Evolutionary conservation across 1,140 invertebrate species (phyloP).

Genomic region (Mya arenaria): DNA sequence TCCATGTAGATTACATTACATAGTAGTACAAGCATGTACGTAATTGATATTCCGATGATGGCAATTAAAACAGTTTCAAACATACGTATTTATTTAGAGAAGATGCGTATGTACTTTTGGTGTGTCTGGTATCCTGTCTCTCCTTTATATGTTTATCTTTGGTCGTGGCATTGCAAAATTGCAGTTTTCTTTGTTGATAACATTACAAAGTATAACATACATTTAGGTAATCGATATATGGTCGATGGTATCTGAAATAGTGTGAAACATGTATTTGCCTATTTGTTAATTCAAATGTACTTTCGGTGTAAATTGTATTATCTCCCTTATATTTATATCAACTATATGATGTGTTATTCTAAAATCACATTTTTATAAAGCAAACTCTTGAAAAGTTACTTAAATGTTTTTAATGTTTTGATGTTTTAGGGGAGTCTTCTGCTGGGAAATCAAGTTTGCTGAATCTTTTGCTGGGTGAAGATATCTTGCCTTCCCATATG

Average conservation of each 20-base stretch:
- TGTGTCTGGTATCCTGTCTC: too few species aligned
- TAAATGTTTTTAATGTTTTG: neutral
- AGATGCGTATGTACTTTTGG: too few species aligned
- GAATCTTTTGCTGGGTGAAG: conserved; percentile 41
- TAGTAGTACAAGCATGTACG: too few species aligned
- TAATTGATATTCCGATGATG: too few species aligned
- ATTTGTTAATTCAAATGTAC: neutral
- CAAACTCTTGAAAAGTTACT: neutral
- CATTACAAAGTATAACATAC: too few species aligned
- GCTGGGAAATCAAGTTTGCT: conserved; percentile 52
- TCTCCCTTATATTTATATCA: neutral
- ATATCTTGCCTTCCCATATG: conserved; percentile 44
- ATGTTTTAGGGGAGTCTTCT: conserved; percentile 40
- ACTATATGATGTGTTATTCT: neutral
- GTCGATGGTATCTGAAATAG: neutral
- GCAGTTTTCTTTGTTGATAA: too few species aligned
- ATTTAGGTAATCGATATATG: too few species aligned
- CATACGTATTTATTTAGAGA: too few species aligned
- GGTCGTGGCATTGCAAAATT: too few species aligned
- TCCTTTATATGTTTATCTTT: too few species aligned
- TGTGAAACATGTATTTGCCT: neutral
- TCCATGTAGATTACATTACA: too few species aligned
- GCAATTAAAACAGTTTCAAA: too few species aligned
- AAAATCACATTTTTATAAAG: neutral
- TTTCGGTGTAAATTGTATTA: neutral